These are phyloP conservation scores for Rallus crepitans DNA, from an alignment of 2,797 vertebrate species.

Conservation along the genomic window DNA sequence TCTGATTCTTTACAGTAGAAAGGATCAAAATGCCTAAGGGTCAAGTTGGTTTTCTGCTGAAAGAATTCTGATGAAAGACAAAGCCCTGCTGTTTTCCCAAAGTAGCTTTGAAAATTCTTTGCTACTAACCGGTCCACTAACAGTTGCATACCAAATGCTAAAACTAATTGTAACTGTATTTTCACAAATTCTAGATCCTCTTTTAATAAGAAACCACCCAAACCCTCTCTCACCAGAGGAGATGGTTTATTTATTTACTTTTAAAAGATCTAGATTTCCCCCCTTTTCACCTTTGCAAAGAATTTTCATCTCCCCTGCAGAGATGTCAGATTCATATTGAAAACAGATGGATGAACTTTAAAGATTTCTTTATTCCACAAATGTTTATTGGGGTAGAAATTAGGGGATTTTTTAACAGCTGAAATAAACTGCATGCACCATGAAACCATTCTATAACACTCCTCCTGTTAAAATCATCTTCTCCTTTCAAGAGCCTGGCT, in stretches of 20 bases:
- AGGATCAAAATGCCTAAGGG: conserved; percentile 20
- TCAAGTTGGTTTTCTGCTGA: background rate
- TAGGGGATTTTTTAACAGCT: fast-evolving
- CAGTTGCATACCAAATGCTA: background rate
- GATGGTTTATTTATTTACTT: background rate
- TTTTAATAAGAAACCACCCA: background rate
- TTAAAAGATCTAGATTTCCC: background rate
- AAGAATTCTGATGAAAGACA: conserved; percentile 4
- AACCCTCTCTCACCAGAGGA: background rate
- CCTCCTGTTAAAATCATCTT: background rate
- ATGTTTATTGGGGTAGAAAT: background rate
- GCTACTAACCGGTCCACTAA: background rate
- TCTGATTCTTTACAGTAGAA: background rate
- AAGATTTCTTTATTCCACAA: background rate
- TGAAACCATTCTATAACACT: background rate
- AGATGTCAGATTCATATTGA: background rate
- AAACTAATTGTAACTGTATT: background rate
- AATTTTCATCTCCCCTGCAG: background rate
- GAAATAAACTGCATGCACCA: background rate
- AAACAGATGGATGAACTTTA: background rate
- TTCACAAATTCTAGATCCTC: background rate
- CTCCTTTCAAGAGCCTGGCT: background rate
- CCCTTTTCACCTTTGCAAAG: background rate
- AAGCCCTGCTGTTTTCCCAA: background rate
- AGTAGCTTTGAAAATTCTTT: conserved; percentile 23